These are phyloP conservation scores for Pseudomugil tenellus DNA, from an alignment of 2,797 vertebrate species.

Conservation along the genomic window DNA sequence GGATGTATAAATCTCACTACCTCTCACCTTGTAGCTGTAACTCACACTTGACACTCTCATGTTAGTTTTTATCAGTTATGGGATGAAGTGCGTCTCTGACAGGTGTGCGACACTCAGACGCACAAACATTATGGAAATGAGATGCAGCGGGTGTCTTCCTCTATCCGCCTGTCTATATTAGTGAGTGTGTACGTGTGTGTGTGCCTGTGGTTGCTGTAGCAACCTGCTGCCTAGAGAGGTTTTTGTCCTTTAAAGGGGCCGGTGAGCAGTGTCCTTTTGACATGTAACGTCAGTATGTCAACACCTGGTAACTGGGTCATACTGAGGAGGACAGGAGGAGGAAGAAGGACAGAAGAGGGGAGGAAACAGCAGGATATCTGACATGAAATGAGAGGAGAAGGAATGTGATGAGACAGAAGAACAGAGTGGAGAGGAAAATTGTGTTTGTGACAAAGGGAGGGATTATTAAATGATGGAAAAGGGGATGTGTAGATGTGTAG, in stretches of 20 bases:
- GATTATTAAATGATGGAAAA: background rate
- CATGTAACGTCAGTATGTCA: conserved; percentile 20
- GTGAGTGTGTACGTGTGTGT: conserved; percentile 29
- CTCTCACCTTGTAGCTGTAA: background rate
- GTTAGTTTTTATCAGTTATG: rapidly evolving
- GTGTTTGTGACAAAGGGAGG: background rate
- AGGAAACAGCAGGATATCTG: background rate
- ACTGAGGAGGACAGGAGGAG: background rate
- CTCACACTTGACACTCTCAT: background rate
- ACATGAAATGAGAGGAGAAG: background rate
- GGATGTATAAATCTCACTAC: background rate
- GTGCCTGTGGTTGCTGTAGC: conserved; percentile 37
- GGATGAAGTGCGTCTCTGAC: background rate
- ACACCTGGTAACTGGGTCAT: conserved; percentile 24
- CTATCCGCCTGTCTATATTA: conserved; percentile 14
- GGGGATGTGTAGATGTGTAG: background rate
- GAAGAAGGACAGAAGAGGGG: background rate
- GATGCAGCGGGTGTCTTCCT: conserved; percentile 1
- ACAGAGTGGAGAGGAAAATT: background rate
- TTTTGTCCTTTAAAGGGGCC: conserved; percentile 21
- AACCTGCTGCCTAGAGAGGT: conserved; percentile 34
- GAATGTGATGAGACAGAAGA: conserved; percentile 1
- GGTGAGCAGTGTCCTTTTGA: background rate
- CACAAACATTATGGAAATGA: conserved; percentile 1
- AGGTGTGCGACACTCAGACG: background rate